Percentiles rank a stretch among this genome's conserved stretches.
Evolutionary conservation across 2,797 vertebrate genomes (phyloP).

Genomic region (Leucoraja ocellata): DNA sequence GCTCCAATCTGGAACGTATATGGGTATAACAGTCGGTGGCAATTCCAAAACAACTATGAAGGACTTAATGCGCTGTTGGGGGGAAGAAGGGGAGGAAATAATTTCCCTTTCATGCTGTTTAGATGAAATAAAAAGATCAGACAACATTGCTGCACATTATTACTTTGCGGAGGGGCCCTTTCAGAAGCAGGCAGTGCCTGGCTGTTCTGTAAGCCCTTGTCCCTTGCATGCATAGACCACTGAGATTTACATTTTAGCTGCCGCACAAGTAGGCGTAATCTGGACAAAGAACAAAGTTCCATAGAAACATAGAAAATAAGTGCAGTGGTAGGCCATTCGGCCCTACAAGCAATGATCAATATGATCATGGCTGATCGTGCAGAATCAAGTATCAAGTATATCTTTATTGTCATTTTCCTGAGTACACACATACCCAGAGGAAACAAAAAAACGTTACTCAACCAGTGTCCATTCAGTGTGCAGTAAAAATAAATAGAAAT

Average conservation of each 20-base stretch:
- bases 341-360: too few relatives aligned
- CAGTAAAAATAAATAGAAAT: too few relatives aligned
- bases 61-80: not conserved
- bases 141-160: not conserved
- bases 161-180: not conserved
- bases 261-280: not conserved
- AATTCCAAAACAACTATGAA: not conserved
- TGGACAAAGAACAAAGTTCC: not conserved
- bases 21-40: not conserved
- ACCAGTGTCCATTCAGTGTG: too few relatives aligned
- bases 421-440: too few relatives aligned
- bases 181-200: not conserved
- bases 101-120: not conserved
- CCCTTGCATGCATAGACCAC: not conserved
- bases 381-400: too few relatives aligned
- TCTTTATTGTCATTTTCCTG: too few relatives aligned
- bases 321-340: too few relatives aligned
- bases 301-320: too few relatives aligned
- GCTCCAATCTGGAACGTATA: not conserved
- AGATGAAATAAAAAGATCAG: too few relatives aligned
- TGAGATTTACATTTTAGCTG: not conserved
- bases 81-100: not conserved
- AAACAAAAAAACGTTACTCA: too few relatives aligned
- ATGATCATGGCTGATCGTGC: too few relatives aligned
- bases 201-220: not conserved